A percentile compares a stretch with the other conserved stretches of the same genome.
Evolutionary conservation across 2,113 vertebrate genomes (phyloP).

Genomic region (Clarias magur): DNA sequence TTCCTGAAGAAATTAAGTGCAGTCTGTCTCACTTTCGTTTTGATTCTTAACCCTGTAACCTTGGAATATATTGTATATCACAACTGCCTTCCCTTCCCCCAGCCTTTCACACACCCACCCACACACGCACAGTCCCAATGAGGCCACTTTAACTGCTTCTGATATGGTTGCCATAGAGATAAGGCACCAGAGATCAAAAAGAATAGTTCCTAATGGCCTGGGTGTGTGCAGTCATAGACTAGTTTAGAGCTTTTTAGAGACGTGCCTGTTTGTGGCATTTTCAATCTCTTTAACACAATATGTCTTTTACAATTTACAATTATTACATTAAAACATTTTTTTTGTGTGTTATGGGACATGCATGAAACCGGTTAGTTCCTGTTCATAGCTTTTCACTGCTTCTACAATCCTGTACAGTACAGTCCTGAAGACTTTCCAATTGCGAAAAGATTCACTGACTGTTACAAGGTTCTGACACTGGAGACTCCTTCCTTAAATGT

Average conservation of each 20-base stretch:
- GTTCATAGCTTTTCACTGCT: no score
- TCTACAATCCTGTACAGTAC: no score
- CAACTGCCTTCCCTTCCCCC: slow-evolving; percentile 9
- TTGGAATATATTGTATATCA: slow-evolving; percentile 7
- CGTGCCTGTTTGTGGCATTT: background rate
- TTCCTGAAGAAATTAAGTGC: background rate
- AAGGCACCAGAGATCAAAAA: slow-evolving; percentile 50
- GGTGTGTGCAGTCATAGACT: slow-evolving; percentile 20
- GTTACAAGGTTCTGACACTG: no score
- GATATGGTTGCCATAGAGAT: slow-evolving; percentile 56
- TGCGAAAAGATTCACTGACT: no score
- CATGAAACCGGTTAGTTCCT: no score
- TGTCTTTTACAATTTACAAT: no score
- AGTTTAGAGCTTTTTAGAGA: background rate
- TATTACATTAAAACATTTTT: no score
- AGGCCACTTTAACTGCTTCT: slow-evolving; percentile 52
- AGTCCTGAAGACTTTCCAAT: no score
- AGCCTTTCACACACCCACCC: slow-evolving; percentile 5
- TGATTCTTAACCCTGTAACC: slow-evolving; percentile 22
- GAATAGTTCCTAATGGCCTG: slow-evolving; percentile 38
- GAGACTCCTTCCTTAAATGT: no score
- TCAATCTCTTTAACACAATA: background rate
- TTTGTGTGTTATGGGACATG: no score
- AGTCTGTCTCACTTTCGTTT: background rate
- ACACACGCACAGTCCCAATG: slow-evolving; percentile 48